Evolutionary conservation across 2,888 invertebrate genomes (phyloP).

Genomic region (Eulithis prunata): DNA sequence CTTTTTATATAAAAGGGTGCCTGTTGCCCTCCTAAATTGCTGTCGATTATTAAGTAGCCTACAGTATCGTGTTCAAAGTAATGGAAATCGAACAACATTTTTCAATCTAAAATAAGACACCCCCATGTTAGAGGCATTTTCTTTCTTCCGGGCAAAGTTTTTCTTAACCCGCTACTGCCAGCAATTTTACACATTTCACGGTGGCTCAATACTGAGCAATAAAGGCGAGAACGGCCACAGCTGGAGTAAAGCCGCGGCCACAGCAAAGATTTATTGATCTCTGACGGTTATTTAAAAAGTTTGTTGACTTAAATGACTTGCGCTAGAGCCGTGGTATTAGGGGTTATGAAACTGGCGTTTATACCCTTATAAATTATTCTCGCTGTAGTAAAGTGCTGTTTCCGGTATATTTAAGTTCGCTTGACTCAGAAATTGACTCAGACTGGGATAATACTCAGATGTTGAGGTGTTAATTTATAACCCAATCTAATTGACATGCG

Average conservation of each 20-base stretch:
- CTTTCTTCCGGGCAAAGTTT: constrained; percentile 43
- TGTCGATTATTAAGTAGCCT: no score
- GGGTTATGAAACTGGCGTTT: constrained; percentile 17
- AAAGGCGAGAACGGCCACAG: constrained; percentile 36
- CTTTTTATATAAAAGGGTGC: no score
- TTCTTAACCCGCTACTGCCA: constrained; percentile 48
- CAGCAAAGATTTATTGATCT: constrained; percentile 26
- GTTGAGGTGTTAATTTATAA: no score
- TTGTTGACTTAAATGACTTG: constrained; percentile 13
- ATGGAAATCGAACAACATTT: background rate
- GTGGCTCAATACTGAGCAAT: constrained; percentile 51
- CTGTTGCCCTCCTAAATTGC: no score
- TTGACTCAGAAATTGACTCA: background rate
- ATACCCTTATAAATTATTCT: background rate
- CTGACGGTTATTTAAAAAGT: constrained; percentile 32
- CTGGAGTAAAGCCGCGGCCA: constrained; percentile 25
- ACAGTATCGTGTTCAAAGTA: no score
- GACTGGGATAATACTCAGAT: no score
- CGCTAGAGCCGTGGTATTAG: constrained; percentile 8
- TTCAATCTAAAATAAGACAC: background rate
- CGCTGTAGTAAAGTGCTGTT: background rate
- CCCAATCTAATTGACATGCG: no score
- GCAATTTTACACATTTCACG: constrained; percentile 56
- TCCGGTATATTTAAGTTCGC: no score
- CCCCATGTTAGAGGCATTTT: constrained; percentile 15